These are phyloP conservation scores for Laticauda colubrina DNA, from an alignment of 2,113 vertebrate species.

Conservation along the genomic window DNA sequence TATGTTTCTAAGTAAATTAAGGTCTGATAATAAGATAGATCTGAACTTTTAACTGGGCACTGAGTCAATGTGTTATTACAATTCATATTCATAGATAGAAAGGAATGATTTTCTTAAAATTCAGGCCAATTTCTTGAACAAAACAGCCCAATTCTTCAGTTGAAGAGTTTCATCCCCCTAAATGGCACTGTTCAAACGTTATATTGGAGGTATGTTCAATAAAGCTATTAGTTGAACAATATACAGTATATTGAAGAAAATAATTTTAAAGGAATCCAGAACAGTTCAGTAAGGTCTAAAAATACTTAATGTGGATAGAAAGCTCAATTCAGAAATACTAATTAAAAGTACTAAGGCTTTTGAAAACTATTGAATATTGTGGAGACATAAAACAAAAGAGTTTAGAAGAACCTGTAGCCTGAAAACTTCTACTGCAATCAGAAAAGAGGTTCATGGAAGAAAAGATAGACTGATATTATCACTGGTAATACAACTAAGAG, in stretches of 20 bases:
- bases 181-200: not conserved
- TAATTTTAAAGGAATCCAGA: not conserved
- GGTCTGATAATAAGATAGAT: not conserved
- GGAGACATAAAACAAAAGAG: not conserved
- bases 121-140: not conserved
- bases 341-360: not conserved
- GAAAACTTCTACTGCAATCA: not conserved
- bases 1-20: not conserved
- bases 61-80: not conserved
- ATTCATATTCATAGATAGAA: not conserved
- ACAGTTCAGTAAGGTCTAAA: not conserved
- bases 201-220: not conserved
- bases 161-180: not conserved
- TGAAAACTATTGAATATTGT: not conserved
- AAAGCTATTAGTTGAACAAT: not conserved
- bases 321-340: not conserved
- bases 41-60: not conserved
- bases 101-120: not conserved
- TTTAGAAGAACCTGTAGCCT: not conserved
- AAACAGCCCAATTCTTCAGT: not conserved
- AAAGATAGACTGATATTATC: not conserved
- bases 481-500: not conserved
- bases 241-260: not conserved
- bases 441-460: not conserved
- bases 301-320: not conserved